Conservation (phyloP, 2,797 vertebrate genomes). For the Macrochelys suwanniensis region DNA sequence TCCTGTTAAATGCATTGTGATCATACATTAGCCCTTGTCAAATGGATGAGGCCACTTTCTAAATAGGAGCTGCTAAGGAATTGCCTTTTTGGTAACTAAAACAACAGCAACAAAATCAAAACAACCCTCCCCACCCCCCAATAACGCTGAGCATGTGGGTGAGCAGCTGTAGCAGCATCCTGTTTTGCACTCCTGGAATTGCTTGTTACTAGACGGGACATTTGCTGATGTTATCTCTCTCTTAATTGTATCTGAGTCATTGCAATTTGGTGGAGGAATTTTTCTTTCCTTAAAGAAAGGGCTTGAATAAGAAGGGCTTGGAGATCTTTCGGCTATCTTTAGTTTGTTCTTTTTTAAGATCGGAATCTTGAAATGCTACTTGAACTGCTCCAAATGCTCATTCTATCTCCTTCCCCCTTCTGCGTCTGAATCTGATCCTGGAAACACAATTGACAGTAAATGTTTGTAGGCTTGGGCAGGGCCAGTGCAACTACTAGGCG, state of each 20-base stretch:
- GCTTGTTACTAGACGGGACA: slow-evolving; percentile 36
- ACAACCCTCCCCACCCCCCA: not conserved
- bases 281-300: slow-evolving; percentile 2
- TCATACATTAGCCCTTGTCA: not conserved
- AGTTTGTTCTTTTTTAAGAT: not conserved
- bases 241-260: slow-evolving; percentile 37
- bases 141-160: not conserved
- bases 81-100: slow-evolving; percentile 52
- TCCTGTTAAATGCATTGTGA: not conserved
- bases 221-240: slow-evolving; percentile 43
- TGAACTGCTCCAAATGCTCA: slow-evolving; percentile 11
- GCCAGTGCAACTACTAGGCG: no score
- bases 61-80: slow-evolving; percentile 48
- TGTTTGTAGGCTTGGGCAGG: not conserved
- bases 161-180: not conserved
- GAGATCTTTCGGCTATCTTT: slow-evolving; percentile 9
- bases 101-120: not conserved
- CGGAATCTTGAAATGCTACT: slow-evolving; percentile 23
- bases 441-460: slow-evolving; percentile 7
- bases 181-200: slow-evolving; percentile 13
- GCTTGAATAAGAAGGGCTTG: slow-evolving; percentile 4
- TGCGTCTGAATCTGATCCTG: slow-evolving; percentile 42
- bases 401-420: not conserved
- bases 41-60: slow-evolving; percentile 37
- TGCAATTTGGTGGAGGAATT: slow-evolving; percentile 46